Evolutionary conservation across 1,140 invertebrate species (phyloP), one percentile per base, ranked within the genome.

Genomic region (Dinothrombium tinctorium): DNA sequence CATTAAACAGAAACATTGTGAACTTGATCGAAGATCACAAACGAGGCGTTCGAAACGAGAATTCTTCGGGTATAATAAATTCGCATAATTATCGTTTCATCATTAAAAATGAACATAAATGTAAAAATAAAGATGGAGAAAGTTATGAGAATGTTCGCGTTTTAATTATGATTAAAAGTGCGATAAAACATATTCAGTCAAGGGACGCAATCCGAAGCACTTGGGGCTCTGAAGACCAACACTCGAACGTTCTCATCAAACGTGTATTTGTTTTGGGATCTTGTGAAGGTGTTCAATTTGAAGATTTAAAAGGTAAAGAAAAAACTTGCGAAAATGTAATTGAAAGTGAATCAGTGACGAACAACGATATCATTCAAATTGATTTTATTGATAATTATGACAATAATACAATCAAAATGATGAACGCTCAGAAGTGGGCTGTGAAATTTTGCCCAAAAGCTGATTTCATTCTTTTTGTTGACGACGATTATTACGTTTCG

Each of bases 341-440:
- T 21, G 59, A 69, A 46, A 51, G 59, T 37, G 83, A 89, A 59
- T 63, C 68, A 47, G 50, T 54, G 1, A 63, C 69, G 41, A 67
- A 69, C 54, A 65, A 69, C 15, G 84, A 90, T 57, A 74, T 90
- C 20, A 62, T 90, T 32, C 77, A 82, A 58, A 70, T 68, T 9
- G 66, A 80, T 53, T 89, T 86, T 52, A 37, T 53, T 19, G 83
- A 92, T 53, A 59, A 62, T 22, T 90, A 90, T 56, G 89, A 70
- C 51, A 90, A 90, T 54, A 90, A 87, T 54, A 90, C 84, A 0
- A 71, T 82, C n/a, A 90, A 90, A 63, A 84, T 80, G 0, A 78
- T 89, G 70, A 73, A 79, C 61, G 72, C 72, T 0, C 69, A 89
- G 48, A 72, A 74, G 44, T 90, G 83, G 83, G 68, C 71, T 14